Evolutionary conservation across 1,140 invertebrate genomes (phyloP).

Genomic region (Ceratosolen fusciceps): DNA sequence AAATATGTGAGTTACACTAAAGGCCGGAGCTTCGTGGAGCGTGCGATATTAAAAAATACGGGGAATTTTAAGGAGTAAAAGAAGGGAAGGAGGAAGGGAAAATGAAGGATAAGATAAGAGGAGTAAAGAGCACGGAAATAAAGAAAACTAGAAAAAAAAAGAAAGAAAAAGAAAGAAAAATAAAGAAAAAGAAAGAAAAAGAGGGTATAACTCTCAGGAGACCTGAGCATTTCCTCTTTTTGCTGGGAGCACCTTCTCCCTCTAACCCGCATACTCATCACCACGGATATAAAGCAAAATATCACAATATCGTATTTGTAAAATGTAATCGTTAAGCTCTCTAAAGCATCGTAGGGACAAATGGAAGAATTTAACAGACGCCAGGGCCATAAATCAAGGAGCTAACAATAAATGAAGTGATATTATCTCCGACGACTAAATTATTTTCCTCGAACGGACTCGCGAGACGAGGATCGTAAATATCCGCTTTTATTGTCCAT

Average conservation of each 20-base stretch:
- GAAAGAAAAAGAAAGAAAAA: slow-evolving; percentile 16
- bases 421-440: slow-evolving; percentile 33
- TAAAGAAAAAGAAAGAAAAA: slow-evolving; percentile 15
- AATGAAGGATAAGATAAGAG: neutral
- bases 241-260: neutral
- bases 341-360: neutral
- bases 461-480: slow-evolving; percentile 20
- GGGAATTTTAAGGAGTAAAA: neutral
- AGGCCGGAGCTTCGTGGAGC: neutral
- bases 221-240: neutral
- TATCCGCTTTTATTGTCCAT: slow-evolving; percentile 28
- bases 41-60: neutral
- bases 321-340: slow-evolving; percentile 16
- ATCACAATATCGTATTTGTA: neutral
- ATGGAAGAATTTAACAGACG: slow-evolving; percentile 21
- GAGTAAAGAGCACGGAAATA: neutral
- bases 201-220: slow-evolving; percentile 3
- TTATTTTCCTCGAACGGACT: slow-evolving; percentile 33
- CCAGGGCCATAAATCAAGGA: slow-evolving; percentile 23
- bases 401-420: slow-evolving; percentile 35
- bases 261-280: neutral
- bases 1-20: slow-evolving; percentile 4
- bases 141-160: neutral
- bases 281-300: neutral
- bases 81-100: neutral